Conservation (phyloP, 2,113 vertebrate genomes). For the Channa argus region DNA sequence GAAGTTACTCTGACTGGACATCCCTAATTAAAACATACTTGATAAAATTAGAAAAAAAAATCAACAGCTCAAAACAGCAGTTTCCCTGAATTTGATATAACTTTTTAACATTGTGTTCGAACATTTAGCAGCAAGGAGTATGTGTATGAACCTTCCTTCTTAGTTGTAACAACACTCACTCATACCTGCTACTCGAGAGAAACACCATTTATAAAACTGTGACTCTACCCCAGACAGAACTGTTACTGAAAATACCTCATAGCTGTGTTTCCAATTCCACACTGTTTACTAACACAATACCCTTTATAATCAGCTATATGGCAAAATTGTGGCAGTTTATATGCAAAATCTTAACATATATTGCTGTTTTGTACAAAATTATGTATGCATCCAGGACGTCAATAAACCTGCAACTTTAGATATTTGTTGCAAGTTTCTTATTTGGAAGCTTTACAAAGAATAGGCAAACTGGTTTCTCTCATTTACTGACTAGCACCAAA, state of each 20-base stretch:
- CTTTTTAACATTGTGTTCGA: no score
- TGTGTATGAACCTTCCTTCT: conserved; percentile 19
- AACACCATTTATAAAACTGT: conserved; percentile 46
- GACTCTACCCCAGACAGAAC: neutral
- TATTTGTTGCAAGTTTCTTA: conserved; percentile 8
- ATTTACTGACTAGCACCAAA: neutral
- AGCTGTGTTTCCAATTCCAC: conserved; percentile 24
- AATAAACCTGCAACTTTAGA: neutral
- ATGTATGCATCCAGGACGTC: no score
- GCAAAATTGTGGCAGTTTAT: neutral
- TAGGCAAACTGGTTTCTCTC: neutral
- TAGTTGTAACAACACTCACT: conserved; percentile 35
- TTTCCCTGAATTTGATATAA: no score
- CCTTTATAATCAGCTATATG: neutral
- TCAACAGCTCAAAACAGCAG: no score
- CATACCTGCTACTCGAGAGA: conserved; percentile 8
- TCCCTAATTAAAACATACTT: no score
- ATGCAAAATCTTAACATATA: no score
- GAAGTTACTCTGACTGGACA: no score
- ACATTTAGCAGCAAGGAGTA: neutral
- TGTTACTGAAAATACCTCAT: conserved; percentile 34
- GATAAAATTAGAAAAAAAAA: neutral
- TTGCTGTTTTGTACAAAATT: no score
- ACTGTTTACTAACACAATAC: neutral
- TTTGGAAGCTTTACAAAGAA: neutral